Percentiles rank a stretch among this genome's conserved stretches.
phyloP scores from a whole-genome alignment of 2,797 vertebrate genomes.

The Anguilla pacifica region DNA sequence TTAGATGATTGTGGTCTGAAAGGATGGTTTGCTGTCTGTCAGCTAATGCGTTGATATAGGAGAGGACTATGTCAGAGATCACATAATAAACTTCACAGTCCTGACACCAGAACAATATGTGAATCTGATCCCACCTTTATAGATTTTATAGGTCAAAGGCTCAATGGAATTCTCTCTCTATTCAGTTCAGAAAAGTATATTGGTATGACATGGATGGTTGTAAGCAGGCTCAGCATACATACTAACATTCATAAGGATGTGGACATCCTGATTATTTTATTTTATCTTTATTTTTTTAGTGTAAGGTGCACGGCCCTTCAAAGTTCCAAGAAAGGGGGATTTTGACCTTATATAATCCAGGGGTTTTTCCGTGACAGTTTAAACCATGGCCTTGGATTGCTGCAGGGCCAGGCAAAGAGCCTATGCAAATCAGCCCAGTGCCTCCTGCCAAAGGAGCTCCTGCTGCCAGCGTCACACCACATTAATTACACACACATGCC shows the following conservation, averaged over 20 bases:
- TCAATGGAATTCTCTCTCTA: background rate
- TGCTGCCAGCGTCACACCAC: conserved; percentile 45
- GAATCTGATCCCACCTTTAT: background rate
- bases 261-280: background rate
- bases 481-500: conserved; percentile 36
- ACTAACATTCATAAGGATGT: background rate
- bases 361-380: conserved; percentile 81
- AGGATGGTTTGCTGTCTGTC: background rate
- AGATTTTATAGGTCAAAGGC: background rate
- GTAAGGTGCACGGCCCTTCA: background rate
- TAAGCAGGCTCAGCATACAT: background rate
- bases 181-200: background rate
- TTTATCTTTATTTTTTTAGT: background rate
- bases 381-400: conserved; percentile 62
- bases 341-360: conserved; percentile 75
- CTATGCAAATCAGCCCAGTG: conserved; percentile 73
- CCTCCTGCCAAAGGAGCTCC: conserved; percentile 60
- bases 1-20: background rate
- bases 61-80: background rate
- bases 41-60: background rate
- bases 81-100: background rate
- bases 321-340: conserved; percentile 43
- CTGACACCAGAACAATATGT: background rate
- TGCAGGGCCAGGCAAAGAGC: conserved; percentile 70
- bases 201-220: background rate